Conservation (phyloP, 2,888 invertebrate species). For the Prionchulus punctatus region DNA sequence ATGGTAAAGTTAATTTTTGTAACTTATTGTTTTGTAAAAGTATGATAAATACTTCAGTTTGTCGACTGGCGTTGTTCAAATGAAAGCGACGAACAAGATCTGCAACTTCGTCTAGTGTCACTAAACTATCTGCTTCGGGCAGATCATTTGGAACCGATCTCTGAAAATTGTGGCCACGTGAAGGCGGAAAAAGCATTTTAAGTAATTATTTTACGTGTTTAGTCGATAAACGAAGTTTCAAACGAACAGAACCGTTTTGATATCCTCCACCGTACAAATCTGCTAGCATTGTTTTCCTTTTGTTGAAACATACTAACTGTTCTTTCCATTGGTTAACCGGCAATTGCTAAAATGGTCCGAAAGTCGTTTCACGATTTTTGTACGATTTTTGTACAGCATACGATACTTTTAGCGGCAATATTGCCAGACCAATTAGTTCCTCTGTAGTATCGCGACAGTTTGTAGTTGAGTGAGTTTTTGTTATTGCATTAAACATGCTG, state of each 20-base stretch:
- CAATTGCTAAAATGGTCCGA: background rate
- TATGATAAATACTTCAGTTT: background rate
- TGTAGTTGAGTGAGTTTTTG: background rate
- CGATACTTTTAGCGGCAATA: background rate
- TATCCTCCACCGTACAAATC: background rate
- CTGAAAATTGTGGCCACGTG: background rate
- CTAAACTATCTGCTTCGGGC: background rate
- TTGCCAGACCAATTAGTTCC: background rate
- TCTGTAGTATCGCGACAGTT: background rate
- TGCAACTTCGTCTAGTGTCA: background rate
- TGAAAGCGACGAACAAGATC: background rate
- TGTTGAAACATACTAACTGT: background rate
- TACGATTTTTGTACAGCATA: background rate
- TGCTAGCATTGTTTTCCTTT: background rate
- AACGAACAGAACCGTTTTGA: background rate
- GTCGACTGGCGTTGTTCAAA: background rate
- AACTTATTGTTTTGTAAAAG: no score
- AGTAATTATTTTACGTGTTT: background rate
- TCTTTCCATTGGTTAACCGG: background rate
- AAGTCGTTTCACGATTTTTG: background rate
- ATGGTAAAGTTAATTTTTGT: background rate
- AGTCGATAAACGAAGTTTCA: background rate
- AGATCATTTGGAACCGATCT: background rate
- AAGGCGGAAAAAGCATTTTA: background rate
- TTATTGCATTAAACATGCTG: background rate